Evolutionary conservation across 2,888 invertebrate genomes (phyloP).

Genomic region (Entomobrya proxima): DNA sequence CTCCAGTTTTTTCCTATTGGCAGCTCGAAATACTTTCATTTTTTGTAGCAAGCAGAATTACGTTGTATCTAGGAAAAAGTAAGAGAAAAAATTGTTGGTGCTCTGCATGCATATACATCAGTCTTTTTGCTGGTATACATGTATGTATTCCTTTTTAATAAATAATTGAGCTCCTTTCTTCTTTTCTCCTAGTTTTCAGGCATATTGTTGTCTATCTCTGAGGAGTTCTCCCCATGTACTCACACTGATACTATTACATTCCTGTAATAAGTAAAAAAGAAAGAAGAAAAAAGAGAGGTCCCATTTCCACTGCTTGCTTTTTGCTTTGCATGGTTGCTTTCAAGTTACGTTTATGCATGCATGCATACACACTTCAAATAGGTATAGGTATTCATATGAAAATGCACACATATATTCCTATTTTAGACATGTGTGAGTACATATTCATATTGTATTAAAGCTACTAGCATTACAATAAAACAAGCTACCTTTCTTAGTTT

Average conservation of each 20-base stretch:
- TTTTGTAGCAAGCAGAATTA: background rate
- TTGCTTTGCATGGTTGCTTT: conserved; percentile 57
- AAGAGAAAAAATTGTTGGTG: background rate
- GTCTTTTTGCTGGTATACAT: background rate
- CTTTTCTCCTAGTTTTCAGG: conserved; percentile 48
- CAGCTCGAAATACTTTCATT: conserved; percentile 12
- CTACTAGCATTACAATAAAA: conserved; percentile 25
- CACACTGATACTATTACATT: background rate
- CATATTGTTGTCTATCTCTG: conserved; percentile 60
- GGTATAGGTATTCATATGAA: conserved; percentile 5
- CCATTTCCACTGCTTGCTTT: conserved; percentile 54
- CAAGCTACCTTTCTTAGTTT: conserved; percentile 60
- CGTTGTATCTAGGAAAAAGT: conserved; percentile 1
- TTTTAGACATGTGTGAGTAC: background rate
- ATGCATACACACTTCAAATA: conserved; percentile 10
- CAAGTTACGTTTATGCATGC: conserved; percentile 47
- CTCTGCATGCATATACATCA: conserved; percentile 3
- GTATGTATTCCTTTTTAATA: conserved; percentile 60
- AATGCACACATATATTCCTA: background rate
- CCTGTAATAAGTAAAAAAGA: conserved; percentile 7
- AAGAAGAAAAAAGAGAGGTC: conserved; percentile 19
- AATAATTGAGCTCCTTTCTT: conserved; percentile 63
- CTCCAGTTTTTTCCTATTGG: conserved; percentile 14
- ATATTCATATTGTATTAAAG: conserved; percentile 27
- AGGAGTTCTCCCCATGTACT: conserved; percentile 46